Conservation (phyloP, 1,140 invertebrate species). For the Lerema accius region DNA sequence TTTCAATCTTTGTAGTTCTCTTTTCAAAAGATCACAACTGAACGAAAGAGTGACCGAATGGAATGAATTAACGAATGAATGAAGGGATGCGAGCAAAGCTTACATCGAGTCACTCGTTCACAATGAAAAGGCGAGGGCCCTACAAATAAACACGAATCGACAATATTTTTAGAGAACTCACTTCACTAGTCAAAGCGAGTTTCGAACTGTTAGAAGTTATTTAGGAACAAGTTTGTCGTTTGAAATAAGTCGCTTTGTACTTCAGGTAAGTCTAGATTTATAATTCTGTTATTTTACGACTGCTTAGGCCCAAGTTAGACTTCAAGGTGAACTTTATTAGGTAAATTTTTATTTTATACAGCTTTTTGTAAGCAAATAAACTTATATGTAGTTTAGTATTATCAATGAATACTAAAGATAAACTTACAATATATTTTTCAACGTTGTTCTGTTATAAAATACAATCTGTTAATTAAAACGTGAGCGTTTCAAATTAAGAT, state of each 20-base stretch:
- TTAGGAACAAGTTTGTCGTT: background rate
- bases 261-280: conserved; percentile 1
- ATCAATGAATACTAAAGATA: no score
- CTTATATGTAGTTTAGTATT: no score
- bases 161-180: conserved; percentile 30
- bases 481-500: no score
- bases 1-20: no score
- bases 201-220: conserved; percentile 9
- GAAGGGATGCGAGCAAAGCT: no score
- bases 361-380: no score
- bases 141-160: conserved; percentile 32
- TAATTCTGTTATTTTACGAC: background rate
- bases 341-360: no score
- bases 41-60: conserved; percentile 3
- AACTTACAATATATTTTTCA: no score
- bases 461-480: no score
- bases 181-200: conserved; percentile 17
- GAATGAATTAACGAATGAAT: no score
- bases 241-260: background rate
- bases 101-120: conserved; percentile 38
- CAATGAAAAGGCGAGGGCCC: conserved; percentile 37
- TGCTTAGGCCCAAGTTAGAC: background rate
- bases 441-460: no score
- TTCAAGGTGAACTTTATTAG: no score
- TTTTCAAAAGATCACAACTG: background rate